Percentiles rank a stretch among this genome's conserved stretches.
Conservation (phyloP, 1,140 invertebrate species). For the Halotydeus destructor region DNA sequence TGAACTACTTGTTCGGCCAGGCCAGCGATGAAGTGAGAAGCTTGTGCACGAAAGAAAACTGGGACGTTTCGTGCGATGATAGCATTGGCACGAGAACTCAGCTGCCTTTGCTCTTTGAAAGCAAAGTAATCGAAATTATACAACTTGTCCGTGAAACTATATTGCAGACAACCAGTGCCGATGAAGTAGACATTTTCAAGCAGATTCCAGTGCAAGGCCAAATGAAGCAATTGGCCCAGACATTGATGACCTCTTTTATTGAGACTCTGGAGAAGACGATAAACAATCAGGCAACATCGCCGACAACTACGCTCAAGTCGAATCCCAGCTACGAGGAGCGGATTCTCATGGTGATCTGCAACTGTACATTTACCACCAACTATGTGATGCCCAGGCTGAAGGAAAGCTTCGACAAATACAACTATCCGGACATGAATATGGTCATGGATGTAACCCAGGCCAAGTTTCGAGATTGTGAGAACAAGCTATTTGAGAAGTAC, state of each 20-base stretch:
- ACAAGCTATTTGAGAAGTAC: constrained; percentile 36
- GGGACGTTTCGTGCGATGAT: constrained; percentile 62
- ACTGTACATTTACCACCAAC: constrained; percentile 60
- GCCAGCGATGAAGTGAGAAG: constrained; percentile 51
- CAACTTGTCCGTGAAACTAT: constrained; percentile 67
- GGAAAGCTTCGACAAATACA: constrained; percentile 36
- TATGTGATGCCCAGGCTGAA: constrained; percentile 46
- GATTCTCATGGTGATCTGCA: constrained; percentile 63
- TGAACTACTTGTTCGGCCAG: constrained; percentile 61
- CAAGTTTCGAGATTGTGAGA: constrained; percentile 25
- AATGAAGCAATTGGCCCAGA: constrained; percentile 35
- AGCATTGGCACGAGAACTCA: constrained; percentile 57
- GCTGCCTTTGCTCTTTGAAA: constrained; percentile 61
- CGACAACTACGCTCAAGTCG: constrained; percentile 3
- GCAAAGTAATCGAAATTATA: constrained; percentile 55
- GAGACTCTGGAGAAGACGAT: constrained; percentile 17
- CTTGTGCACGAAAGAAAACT: constrained; percentile 58
- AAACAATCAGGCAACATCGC: background rate
- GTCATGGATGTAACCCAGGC: constrained; percentile 23
- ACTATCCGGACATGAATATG: constrained; percentile 44
- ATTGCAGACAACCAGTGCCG: constrained; percentile 27
- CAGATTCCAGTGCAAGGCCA: constrained; percentile 24
- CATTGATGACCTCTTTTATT: constrained; percentile 34
- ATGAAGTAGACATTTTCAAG: constrained; percentile 15
- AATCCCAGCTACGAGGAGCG: constrained; percentile 34